Percentiles rank a stretch among this genome's conserved stretches.
Evolutionary conservation across 2,888 invertebrate species (phyloP).

Genomic region (Oscheius myriophilus): DNA sequence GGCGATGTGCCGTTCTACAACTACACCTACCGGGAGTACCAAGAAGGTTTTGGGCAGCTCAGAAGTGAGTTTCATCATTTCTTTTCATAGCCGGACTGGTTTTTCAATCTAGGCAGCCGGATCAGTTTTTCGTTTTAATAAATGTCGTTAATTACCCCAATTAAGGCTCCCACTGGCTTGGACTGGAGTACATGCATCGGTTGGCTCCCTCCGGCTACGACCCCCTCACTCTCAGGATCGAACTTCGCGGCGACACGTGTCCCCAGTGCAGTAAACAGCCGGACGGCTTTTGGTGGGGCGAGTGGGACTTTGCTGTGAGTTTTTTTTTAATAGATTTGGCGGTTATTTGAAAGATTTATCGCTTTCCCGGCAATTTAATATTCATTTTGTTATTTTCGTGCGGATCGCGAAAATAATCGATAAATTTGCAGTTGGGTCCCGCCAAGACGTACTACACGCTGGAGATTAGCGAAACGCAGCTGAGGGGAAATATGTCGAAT

Average conservation of each 20-base stretch:
- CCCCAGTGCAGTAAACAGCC: conserved; percentile 15
- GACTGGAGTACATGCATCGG: conserved; percentile 20
- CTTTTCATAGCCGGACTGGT: too few relatives aligned
- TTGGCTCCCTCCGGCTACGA: conserved; percentile 13
- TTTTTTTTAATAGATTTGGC: too few relatives aligned
- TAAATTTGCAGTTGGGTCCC: conserved; percentile 18
- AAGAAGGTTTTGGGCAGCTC: conserved; percentile 56
- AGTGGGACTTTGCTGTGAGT: conserved; percentile 30
- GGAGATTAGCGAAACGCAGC: conserved; percentile 1
- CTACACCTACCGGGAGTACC: conserved; percentile 49
- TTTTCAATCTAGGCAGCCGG: too few relatives aligned
- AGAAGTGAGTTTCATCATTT: too few relatives aligned
- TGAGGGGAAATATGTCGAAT: conserved; percentile 21
- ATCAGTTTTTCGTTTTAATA: neutral
- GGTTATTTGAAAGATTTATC: neutral
- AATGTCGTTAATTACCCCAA: neutral
- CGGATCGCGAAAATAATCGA: too few relatives aligned
- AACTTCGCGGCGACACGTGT: conserved; percentile 32
- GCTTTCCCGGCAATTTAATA: neutral
- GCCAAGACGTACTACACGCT: neutral
- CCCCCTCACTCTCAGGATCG: conserved; percentile 21
- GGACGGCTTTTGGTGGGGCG: conserved; percentile 35
- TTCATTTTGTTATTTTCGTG: too few relatives aligned
- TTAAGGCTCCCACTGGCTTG: conserved; percentile 32
- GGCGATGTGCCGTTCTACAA: conserved; percentile 41